Conservation (phyloP, 2,113 vertebrate genomes). For the Macrotis lagotis region DNA sequence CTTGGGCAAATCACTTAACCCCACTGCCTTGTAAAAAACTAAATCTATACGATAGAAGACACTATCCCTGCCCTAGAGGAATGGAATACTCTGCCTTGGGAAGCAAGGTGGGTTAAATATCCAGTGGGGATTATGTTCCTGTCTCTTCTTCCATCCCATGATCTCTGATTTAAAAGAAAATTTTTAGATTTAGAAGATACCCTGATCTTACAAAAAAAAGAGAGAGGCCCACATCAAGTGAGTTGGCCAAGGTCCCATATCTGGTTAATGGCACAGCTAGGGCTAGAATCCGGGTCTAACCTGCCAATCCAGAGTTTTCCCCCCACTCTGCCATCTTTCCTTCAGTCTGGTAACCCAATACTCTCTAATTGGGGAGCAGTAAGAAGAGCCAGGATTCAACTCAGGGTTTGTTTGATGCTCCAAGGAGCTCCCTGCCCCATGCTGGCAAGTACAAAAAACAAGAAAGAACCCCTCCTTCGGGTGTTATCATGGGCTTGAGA, state of each 20-base stretch:
- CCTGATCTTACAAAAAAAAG: not conserved
- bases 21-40: too few relatives aligned
- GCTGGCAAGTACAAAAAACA: not conserved
- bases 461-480: not conserved
- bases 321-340: not conserved
- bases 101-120: not conserved
- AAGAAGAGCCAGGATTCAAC: not conserved
- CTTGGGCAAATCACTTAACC: too few relatives aligned
- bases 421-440: not conserved
- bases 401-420: not conserved
- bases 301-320: not conserved
- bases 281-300: not conserved
- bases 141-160: not conserved
- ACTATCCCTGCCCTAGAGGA: not conserved
- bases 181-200: not conserved
- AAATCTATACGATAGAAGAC: not conserved
- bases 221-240: not conserved
- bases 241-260: not conserved
- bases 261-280: not conserved
- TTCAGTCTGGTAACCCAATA: not conserved
- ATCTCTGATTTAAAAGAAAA: not conserved
- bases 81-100: not conserved
- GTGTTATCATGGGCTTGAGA: not conserved
- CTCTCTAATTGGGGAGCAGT: not conserved
- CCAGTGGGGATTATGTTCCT: not conserved